Base-by-base conservation (phyloP, 2,113 vertebrate species). In the Carassius gibelio region DNA sequence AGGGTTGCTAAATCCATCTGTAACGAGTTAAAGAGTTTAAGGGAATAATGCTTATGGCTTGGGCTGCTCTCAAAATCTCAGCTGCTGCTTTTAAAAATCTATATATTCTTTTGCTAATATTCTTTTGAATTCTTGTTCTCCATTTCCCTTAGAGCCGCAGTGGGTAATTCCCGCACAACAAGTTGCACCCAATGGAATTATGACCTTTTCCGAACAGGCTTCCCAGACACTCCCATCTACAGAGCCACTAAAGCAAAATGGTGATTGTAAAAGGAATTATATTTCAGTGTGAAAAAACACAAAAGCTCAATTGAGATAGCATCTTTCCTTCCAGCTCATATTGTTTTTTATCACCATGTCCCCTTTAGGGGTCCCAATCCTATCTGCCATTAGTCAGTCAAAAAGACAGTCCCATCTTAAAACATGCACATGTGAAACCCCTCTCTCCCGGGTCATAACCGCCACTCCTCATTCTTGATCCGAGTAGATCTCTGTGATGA, bases 1-100 rank as follows among this genome's bases (percentile, higher is more conserved):
- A 68, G 62, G 26, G 62, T 52, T 81, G 79, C 79, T 81, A 68
- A 82, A 82, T 71, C 66, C 64, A 36, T 15, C 50, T 38, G 34
- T 34, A 72, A 71, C 4, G 66, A 30, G 30, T 82, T 81, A 13
- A 42, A 82, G 30, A 38, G 81, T 48, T 82, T 82, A 36, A 82
- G 23, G 81, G 48, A 50, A 71, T 57, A 50, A 82, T 82, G 81
- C 50, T 72, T 4, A 5, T 57, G 30, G 50, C 30, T 15, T 69
- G 50, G 11, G 26, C 26, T 52, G 26, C 50, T 55, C 50, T 69
- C 8, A 57, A 69, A 82, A 72, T 36, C 9, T 81, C 23, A 17
- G 79, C 62, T 71, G 30, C 66, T 71, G 45, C 26, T 61, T 79
- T 61, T 82, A 57, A 57, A 23, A 55, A n/a, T 62, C 48, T 55